phyloP scores from a whole-genome alignment of 2,888 invertebrate genomes.

The Pyrrhosoma nymphula region DNA sequence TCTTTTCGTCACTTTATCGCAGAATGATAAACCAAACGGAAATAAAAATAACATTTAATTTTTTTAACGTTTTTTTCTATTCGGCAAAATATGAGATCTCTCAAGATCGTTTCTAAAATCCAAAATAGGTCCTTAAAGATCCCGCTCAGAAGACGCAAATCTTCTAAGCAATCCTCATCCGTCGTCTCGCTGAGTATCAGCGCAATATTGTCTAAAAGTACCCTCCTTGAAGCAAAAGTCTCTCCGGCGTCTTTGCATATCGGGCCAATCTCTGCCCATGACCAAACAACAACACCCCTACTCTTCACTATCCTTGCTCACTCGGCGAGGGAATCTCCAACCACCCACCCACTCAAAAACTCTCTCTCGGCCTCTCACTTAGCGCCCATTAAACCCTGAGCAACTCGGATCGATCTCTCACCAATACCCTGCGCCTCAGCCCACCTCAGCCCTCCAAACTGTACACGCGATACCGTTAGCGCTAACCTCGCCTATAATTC shows the following conservation, averaged over 20 bases:
- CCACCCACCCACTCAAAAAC: background rate
- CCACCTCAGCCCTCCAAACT: background rate
- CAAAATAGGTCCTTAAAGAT: background rate
- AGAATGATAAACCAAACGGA: too few relatives aligned
- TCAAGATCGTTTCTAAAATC: too few relatives aligned
- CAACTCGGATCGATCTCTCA: background rate
- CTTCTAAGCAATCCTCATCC: background rate
- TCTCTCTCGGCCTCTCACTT: slow-evolving; percentile 18
- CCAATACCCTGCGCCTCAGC: background rate
- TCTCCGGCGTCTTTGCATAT: background rate
- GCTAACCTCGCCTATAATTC: background rate
- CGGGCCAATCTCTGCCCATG: background rate
- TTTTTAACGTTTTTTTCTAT: too few relatives aligned
- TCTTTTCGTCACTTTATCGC: too few relatives aligned
- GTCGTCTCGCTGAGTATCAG: background rate
- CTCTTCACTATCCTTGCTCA: background rate
- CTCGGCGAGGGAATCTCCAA: background rate
- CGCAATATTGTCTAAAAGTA: background rate
- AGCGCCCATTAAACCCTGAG: background rate
- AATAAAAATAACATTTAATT: too few relatives aligned
- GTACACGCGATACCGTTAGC: background rate
- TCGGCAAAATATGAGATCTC: too few relatives aligned
- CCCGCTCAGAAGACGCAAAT: background rate
- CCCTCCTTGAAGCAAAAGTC: background rate
- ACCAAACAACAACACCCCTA: background rate